Percentiles rank a stretch among this genome's conserved stretches.
Conservation (phyloP, 2,888 invertebrate species). For the Cryptus viduatorius region DNA sequence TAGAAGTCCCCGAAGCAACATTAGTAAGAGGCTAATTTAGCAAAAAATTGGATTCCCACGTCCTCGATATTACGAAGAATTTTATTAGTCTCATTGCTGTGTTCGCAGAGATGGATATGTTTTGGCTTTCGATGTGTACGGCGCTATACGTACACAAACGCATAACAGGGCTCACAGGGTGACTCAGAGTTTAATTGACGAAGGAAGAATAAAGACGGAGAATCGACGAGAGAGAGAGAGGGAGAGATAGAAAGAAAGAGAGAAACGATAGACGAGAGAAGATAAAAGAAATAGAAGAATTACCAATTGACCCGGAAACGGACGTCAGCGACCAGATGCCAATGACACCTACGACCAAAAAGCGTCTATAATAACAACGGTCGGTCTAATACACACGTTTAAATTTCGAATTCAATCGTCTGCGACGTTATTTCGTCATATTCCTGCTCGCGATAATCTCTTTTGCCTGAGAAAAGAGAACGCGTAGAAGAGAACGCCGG, state of each 20-base stretch:
- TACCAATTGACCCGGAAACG: slow-evolving; percentile 80
- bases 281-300: slow-evolving; percentile 53
- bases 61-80: slow-evolving; percentile 44
- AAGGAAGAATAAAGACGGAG: slow-evolving; percentile 62
- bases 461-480: slow-evolving; percentile 64
- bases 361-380: slow-evolving; percentile 20
- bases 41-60: slow-evolving; percentile 76
- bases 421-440: slow-evolving; percentile 15
- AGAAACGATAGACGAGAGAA: slow-evolving; percentile 61
- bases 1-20: slow-evolving; percentile 23
- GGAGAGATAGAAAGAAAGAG: slow-evolving; percentile 13
- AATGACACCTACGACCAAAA: slow-evolving; percentile 47
- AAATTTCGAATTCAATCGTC: neutral
- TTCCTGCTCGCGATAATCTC: slow-evolving; percentile 64
- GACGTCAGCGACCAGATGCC: slow-evolving; percentile 68
- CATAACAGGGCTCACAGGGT: slow-evolving; percentile 39
- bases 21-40: slow-evolving; percentile 67
- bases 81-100: slow-evolving; percentile 13
- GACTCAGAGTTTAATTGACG: slow-evolving; percentile 79
- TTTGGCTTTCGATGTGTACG: neutral
- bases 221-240: slow-evolving; percentile 3
- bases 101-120: slow-evolving; percentile 4
- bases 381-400: neutral
- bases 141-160: neutral
- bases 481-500: slow-evolving; percentile 13